Evolutionary conservation across 2,797 vertebrate species (phyloP).

Genomic region (Silurus aristotelis): DNA sequence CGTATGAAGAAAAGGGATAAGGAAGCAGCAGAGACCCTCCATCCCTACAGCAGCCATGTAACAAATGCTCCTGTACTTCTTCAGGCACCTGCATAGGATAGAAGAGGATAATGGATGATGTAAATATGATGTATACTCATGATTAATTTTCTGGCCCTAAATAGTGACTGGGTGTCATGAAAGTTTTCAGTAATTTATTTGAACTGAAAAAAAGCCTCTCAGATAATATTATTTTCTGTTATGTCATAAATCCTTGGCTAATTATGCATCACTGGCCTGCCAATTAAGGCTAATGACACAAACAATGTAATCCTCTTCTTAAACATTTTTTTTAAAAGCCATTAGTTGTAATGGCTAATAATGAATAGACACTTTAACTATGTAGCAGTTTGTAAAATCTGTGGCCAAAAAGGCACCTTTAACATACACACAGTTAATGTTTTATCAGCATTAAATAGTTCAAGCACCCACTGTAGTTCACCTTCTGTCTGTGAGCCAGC

Average conservation of each 20-base stretch:
- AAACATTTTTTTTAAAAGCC: neutral
- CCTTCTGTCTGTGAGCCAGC: constrained; percentile 92
- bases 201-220: neutral
- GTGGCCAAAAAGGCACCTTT: neutral
- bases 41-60: constrained; percentile 85
- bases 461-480: constrained; percentile 57
- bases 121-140: neutral
- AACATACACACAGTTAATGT: neutral
- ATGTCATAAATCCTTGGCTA: neutral
- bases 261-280: neutral
- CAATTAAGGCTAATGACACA: neutral
- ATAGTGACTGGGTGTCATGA: neutral
- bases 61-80: constrained; percentile 80
- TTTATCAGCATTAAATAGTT: neutral
- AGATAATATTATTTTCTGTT: neutral
- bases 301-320: neutral
- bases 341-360: neutral
- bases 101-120: neutral
- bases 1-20: constrained; percentile 81
- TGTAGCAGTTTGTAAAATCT: neutral
- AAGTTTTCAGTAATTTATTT: neutral
- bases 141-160: neutral
- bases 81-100: constrained; percentile 73
- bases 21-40: constrained; percentile 85
- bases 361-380: neutral